phyloP scores from a whole-genome alignment of 2,797 vertebrate genomes.

The Pseudochaenichthys georgianus region DNA sequence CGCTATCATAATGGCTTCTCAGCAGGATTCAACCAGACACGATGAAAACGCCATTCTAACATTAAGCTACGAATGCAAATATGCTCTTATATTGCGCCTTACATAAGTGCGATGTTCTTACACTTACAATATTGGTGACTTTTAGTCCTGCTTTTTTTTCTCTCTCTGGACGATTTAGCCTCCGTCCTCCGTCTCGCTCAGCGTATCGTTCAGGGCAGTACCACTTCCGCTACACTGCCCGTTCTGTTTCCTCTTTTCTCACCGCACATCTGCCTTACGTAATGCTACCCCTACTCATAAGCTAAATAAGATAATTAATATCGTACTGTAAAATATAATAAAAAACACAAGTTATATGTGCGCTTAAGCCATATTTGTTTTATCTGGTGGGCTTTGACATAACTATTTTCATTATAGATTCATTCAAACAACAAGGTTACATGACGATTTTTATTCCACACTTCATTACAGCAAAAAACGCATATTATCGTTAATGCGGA shows the following conservation, averaged over 20 bases:
- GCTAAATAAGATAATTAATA: conserved; percentile 11
- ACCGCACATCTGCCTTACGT: conserved; percentile 79
- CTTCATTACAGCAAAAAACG: not conserved
- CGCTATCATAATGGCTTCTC: conserved; percentile 67
- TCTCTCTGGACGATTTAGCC: conserved; percentile 81
- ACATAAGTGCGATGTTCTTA: not conserved
- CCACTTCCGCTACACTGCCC: conserved; percentile 88
- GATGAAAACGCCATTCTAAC: conserved; percentile 33
- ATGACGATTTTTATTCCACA: not conserved
- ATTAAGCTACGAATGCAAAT: conserved; percentile 13
- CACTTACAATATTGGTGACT: conserved; percentile 84
- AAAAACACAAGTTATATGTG: not conserved
- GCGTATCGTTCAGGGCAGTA: conserved; percentile 87
- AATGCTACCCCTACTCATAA: conserved; percentile 54
- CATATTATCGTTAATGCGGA: not conserved
- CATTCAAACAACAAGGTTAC: not conserved
- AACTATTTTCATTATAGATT: not conserved
- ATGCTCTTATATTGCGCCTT: not conserved
- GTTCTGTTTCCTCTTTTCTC: conserved; percentile 85
- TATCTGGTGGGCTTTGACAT: not conserved
- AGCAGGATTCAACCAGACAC: conserved; percentile 55
- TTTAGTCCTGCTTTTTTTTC: conserved; percentile 77
- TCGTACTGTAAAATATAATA: not conserved
- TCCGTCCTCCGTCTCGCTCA: conserved; percentile 85
- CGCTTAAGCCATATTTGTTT: not conserved